Evolutionary conservation across 2,797 vertebrate species (phyloP).

Genomic region (Perodicticus potto): DNA sequence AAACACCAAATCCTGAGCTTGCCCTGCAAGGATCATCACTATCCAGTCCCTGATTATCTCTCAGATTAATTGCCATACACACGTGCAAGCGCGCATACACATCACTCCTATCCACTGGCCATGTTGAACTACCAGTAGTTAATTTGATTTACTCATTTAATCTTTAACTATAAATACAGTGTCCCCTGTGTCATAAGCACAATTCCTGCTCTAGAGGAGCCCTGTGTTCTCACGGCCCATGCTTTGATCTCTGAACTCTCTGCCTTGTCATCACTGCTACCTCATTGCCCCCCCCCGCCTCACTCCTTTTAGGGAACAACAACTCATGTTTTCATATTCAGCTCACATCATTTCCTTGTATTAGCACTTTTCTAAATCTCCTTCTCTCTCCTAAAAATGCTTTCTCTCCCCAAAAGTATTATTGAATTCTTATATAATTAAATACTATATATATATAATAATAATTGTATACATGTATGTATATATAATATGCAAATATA

Average conservation of each 20-base stretch:
- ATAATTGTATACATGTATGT: no score
- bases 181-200: background rate
- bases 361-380: constrained; percentile 34
- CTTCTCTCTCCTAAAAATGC: constrained; percentile 61
- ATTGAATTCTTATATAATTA: constrained; percentile 31
- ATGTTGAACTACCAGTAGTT: background rate
- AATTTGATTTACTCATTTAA: background rate
- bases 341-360: background rate
- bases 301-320: background rate
- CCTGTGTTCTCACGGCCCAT: background rate
- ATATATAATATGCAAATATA: no score
- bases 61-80: background rate
- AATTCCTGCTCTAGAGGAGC: background rate
- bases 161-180: background rate
- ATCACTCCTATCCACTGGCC: background rate
- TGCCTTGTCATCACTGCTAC: background rate
- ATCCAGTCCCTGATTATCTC: background rate
- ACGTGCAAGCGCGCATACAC: no score
- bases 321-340: constrained; percentile 50
- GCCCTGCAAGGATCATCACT: background rate
- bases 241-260: background rate
- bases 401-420: constrained; percentile 43
- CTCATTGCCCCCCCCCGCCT: background rate
- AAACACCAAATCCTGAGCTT: background rate
- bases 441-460: no score